Percentiles rank a stretch among this genome's conserved stretches.
Evolutionary conservation across 2,797 vertebrate species (phyloP).

Genomic region (Sebastes glaucus): DNA sequence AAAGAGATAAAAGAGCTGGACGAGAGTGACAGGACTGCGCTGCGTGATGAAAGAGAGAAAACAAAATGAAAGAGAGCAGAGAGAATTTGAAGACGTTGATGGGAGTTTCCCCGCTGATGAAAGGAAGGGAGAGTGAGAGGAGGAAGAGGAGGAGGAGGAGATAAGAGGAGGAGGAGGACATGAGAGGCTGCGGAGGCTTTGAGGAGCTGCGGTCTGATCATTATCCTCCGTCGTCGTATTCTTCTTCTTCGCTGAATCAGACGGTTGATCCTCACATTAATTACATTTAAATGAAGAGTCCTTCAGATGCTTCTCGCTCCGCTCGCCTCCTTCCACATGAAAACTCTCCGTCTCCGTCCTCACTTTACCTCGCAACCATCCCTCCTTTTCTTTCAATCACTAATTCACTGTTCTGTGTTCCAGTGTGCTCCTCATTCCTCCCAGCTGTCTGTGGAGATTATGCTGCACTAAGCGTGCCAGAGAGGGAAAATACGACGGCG

Average conservation of each 20-base stretch:
- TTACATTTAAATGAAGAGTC: conserved; percentile 15
- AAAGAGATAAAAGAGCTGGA: background rate
- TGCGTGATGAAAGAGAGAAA: background rate
- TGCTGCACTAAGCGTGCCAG: background rate
- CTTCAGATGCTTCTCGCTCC: conserved; percentile 7
- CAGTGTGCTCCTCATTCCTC: background rate
- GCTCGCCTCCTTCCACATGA: background rate
- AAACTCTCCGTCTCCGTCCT: background rate
- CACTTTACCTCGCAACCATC: background rate
- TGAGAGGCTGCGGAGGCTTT: conserved; percentile 18
- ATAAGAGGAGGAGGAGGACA: background rate
- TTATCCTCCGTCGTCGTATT: background rate
- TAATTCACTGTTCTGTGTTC: background rate
- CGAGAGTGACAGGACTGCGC: background rate
- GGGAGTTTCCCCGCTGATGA: background rate
- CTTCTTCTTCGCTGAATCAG: conserved; percentile 12
- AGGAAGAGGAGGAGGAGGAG: background rate
- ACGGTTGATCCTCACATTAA: conserved; percentile 23
- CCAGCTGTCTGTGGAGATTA: background rate
- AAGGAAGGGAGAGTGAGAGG: background rate
- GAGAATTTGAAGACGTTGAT: background rate
- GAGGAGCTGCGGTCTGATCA: conserved; percentile 4
- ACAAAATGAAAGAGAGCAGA: background rate
- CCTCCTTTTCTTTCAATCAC: background rate
- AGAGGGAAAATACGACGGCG: no score